Base-by-base conservation (phyloP, 2,797 vertebrate species). In the Orientallactaga sibirica region DNA sequence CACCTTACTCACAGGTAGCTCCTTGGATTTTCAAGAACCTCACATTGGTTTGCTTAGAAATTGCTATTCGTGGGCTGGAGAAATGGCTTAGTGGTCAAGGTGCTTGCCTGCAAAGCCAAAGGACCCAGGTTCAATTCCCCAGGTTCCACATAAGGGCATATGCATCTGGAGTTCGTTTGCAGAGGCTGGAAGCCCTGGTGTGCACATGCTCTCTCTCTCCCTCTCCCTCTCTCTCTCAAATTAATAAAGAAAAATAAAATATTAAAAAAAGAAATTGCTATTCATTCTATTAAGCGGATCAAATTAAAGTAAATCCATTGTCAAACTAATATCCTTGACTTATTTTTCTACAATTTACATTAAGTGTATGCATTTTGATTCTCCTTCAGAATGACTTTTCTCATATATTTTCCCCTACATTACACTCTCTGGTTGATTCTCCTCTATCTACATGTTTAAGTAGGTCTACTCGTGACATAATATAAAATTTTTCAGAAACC, bases 261-360 rank as follows among this genome's bases (percentile, higher is more conserved):
- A 37, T 37, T 37, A 37, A 37, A 37, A 37, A 37, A 37, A 82
- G 52, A 93, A 90, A 12, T 94, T 14, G 67, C 43, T 55, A 41
- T 87, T 91, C 55, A 94, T 37, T 70, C 52, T 85, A 94, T 92
- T 87, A 85, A 55, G 90, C 80, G 7, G 92, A 91, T 86, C 55
- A 75, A 91, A 90, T 94, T 94, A 96, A 91, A 90, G 37, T 11
- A n/a, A 2, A 90, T 78, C 70, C 29, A 67, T 19, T 92, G 2
- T 24, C 79, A 15, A 87, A 81, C 29, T 93, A 89, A 75, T 4
- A 74, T 77, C 7, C 15, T 84, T 88, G 52, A 75, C 37, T 66
- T 15, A 20, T 88, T 61, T 24, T 10, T 58, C 81, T 90, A 25
- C 2, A 3, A 66, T 75, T 94, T 25, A 83, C 11, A 43, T 75